These are phyloP conservation scores for Heloderma charlesbogerti DNA, from an alignment of 2,113 vertebrate genomes.

Conservation along the genomic window DNA sequence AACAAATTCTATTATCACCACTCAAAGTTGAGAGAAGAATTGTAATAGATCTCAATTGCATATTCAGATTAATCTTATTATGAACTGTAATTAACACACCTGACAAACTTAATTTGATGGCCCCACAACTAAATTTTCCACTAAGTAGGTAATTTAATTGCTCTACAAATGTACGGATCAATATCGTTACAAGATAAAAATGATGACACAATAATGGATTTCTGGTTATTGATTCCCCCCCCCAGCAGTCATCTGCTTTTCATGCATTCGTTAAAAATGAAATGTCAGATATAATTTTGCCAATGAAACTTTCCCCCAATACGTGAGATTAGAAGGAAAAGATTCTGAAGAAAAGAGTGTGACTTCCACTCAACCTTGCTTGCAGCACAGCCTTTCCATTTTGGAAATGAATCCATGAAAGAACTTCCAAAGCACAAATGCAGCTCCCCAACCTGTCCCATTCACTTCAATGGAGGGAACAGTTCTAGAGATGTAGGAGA, in stretches of 20 bases:
- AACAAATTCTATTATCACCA: conserved; percentile 75
- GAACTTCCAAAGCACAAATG: background rate
- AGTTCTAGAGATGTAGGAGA: background rate
- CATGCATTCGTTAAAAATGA: background rate
- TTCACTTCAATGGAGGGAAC: background rate
- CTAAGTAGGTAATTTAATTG: conserved; percentile 69
- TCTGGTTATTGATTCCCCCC: conserved; percentile 48
- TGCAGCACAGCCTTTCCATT: background rate
- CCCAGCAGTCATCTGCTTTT: conserved; percentile 20
- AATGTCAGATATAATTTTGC: background rate
- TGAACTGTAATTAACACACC: conserved; percentile 75
- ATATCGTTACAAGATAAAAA: conserved; percentile 66
- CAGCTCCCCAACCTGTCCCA: background rate
- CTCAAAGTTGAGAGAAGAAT: conserved; percentile 76
- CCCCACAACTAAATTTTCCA: conserved; percentile 64
- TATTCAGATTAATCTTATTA: conserved; percentile 78
- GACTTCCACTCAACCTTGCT: background rate
- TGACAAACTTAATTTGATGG: conserved; percentile 74
- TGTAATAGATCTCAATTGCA: conserved; percentile 77
- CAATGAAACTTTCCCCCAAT: background rate
- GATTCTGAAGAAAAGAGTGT: background rate
- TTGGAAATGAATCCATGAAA: background rate
- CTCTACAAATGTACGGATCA: conserved; percentile 74
- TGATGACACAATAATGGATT: conserved; percentile 64
- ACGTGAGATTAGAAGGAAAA: background rate